A percentile compares a stretch with the other conserved stretches of the same genome.
Conservation (phyloP, 2,888 invertebrate genomes). For the Proisotoma minuta region DNA sequence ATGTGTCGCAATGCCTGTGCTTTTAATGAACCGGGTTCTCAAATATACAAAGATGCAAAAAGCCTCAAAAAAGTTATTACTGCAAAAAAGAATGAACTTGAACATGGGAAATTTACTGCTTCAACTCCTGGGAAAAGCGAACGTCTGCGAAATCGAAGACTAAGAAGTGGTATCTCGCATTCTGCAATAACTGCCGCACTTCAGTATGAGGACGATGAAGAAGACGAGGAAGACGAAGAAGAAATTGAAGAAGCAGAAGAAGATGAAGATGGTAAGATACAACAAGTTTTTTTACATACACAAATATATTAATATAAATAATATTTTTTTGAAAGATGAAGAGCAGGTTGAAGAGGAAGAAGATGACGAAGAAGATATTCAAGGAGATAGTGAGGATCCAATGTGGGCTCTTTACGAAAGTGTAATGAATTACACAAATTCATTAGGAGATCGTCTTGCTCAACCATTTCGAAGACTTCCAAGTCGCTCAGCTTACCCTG, state of each 20-base stretch:
- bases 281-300: neutral
- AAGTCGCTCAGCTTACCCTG: slow-evolving; percentile 83
- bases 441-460: slow-evolving; percentile 68
- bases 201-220: slow-evolving; percentile 58
- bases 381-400: slow-evolving; percentile 62
- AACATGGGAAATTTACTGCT: slow-evolving; percentile 58
- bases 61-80: slow-evolving; percentile 70
- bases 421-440: slow-evolving; percentile 56
- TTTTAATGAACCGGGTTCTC: slow-evolving; percentile 94
- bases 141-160: slow-evolving; percentile 56
- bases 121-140: slow-evolving; percentile 62
- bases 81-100: slow-evolving; percentile 64
- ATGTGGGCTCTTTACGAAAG: slow-evolving; percentile 87
- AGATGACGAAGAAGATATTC: slow-evolving; percentile 50
- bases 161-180: slow-evolving; percentile 55
- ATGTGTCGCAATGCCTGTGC: slow-evolving; percentile 93
- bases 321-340: slow-evolving; percentile 51
- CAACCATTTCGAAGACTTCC: slow-evolving; percentile 83
- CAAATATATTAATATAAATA: neutral
- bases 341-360: slow-evolving; percentile 58
- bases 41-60: slow-evolving; percentile 93
- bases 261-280: slow-evolving; percentile 51
- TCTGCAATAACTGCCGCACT: slow-evolving; percentile 61
- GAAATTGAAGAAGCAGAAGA: slow-evolving; percentile 55
- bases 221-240: slow-evolving; percentile 50